Evolutionary conservation across 30 jellyfish, hydroid and myxozoan genomes (phyloP), one percentile per base, ranked within the genome.

Genomic region (Turritopsis rubra): DNA sequence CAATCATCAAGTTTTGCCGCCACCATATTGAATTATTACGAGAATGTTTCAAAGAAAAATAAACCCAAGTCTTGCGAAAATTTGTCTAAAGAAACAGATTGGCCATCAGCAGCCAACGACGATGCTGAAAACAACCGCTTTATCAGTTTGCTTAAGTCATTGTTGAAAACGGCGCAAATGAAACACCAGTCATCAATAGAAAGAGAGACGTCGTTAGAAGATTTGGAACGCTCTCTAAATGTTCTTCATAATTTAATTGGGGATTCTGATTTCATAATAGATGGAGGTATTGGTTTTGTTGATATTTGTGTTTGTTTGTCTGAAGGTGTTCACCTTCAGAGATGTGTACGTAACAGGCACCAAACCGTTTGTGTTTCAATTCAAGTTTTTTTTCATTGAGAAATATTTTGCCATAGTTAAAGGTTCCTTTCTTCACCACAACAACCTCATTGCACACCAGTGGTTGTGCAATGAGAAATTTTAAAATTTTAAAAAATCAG

Each of bases 181-280:
- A 74, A 74, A 29, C 53, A n/a, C 53, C 41, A 20, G 13, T 18
- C 82, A 7, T 26, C 82, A 1, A 74, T 74, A 26, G 18, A 74
- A 9, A 21, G 82, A 24, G 41, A 30, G 9, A 52, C 41, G 24
- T 13, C 26, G 16, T 9, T 24, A 23, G 65, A 30, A n/a, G 65
- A 74, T 27, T 74, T 74, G 82, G 82, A 74, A 74, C 53, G 82
- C 19, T 74, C 82, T 20, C 71, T 74, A 16, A 74, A 74, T n/a
- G 24, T 74, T 21, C 8, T 74, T 0, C 82, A 74, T 74, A 74
- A 29, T 30, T 28, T 52, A 29, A 29, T 74, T 27, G 19, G 77
- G 31, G 30, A 68, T n/a, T n/a, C 31, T 27, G 30, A 1, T 68
- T 68, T 68, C 30, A 9, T 68, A 19, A n/a, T 68, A 8, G 21